Evolutionary conservation across 2,888 invertebrate species (phyloP), one percentile per base, ranked within the genome.

Genomic region (Cremastobaeus sp.): DNA sequence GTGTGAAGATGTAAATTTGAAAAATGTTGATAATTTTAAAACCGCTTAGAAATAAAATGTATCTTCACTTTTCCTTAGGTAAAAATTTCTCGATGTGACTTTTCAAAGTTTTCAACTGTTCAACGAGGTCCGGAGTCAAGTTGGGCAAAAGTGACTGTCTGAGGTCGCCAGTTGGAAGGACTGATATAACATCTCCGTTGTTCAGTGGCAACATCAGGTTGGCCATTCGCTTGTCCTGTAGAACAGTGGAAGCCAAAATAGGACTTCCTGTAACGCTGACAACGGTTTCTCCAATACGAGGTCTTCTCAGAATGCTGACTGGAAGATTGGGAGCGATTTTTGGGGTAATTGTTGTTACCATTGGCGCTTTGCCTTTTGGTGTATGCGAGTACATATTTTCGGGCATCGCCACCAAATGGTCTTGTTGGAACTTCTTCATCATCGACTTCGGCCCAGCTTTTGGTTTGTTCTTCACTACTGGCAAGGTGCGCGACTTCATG

Each of bases 161-260:
- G 8, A 76, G 47, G 25, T 60, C 34, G 3, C 72, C 76, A 1
- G 35, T 69, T 0, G 93, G 92, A 76, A 92, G 89, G 0, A 93
- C 85, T 0, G 92, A 91, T 3, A 93, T 86, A 83, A 92, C 87
- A 5, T 90, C 90, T 15, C 93, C 93, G 82, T 92, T 91, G 14
- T 88, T 83, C 0, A 93, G 86, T 0, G 92, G 90, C 9, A 93
- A 91, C 84, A 92, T 92, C 77, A 93, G 90, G 84, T 92, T 93
- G 0, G 92, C 91, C 70, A 89, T 89, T 30, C 90, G 89, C 11
- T 92, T 90, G 0, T 88, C 84, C 43, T 81, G 17, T 0, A 86
- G 77, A 6, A 87, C 78, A 1, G 85, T 84, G 0, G 91, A 90
- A 37, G 91, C 91, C 84, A 92, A 87, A 41, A 93, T 88, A 0